A percentile compares a stretch with the other conserved stretches of the same genome.
These are phyloP conservation scores for Empis livida DNA, from an alignment of 2,888 invertebrate species.

Conservation along the genomic window DNA sequence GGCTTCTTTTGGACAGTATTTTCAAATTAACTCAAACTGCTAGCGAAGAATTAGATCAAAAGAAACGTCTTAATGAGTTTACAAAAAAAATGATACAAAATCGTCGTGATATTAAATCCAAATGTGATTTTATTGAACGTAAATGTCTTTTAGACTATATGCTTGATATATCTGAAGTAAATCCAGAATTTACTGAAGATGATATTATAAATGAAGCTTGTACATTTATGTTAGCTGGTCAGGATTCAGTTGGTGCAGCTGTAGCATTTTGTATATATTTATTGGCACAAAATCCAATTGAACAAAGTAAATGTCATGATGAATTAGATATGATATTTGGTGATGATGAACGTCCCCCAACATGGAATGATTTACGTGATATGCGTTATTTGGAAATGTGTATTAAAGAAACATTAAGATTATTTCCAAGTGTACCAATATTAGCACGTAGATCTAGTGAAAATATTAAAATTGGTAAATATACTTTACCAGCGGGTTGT, in stretches of 20 bases:
- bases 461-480: conserved; percentile 34
- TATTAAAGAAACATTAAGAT: conserved; percentile 51
- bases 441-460: conserved; percentile 32
- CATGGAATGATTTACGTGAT: conserved; percentile 43
- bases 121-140: conserved; percentile 15
- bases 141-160: conserved; percentile 41
- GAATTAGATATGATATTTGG: conserved; percentile 39
- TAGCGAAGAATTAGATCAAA: conserved; percentile 39
- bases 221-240: conserved; percentile 51
- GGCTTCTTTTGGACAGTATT: conserved; percentile 42
- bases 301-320: conserved; percentile 36
- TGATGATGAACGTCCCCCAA: conserved; percentile 34
- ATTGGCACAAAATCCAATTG: conserved; percentile 40
- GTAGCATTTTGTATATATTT: conserved; percentile 43
- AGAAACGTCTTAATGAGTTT: conserved; percentile 36
- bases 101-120: conserved; percentile 23
- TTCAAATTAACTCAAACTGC: conserved; percentile 41
- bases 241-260: conserved; percentile 47
- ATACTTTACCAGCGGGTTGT: conserved; percentile 41
- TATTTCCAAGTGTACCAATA: conserved; percentile 35
- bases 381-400: conserved; percentile 56
- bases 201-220: conserved; percentile 47
- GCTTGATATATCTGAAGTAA: conserved; percentile 39
- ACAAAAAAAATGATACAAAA: conserved; percentile 35
- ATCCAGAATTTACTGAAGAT: conserved; percentile 40